Conservation (phyloP, 1,140 invertebrate genomes). For the Meteorus sp. region DNA sequence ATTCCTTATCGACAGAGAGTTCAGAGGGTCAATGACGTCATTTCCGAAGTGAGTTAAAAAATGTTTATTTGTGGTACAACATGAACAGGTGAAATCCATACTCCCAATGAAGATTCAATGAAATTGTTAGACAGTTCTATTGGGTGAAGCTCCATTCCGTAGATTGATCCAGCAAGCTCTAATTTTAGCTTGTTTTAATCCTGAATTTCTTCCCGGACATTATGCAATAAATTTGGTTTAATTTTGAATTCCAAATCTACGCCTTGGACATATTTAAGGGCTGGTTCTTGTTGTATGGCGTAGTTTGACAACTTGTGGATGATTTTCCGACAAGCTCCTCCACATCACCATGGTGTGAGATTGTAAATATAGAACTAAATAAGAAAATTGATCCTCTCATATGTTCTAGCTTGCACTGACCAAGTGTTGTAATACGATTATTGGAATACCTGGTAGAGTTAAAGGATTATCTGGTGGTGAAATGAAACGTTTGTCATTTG, state of each 20-base stretch:
- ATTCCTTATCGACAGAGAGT: constrained; percentile 77
- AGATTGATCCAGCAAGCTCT: no score
- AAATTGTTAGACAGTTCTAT: no score
- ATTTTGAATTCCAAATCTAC: no score
- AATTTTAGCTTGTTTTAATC: no score
- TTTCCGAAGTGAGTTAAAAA: constrained; percentile 71
- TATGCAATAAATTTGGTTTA: no score
- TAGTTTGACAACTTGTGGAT: no score
- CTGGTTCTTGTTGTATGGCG: no score
- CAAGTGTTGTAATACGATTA: constrained; percentile 86
- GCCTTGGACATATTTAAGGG: no score
- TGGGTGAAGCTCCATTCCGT: no score
- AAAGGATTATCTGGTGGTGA: constrained; percentile 97
- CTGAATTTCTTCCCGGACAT: no score
- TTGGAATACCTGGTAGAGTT: constrained; percentile 80
- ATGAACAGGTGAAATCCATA: not conserved
- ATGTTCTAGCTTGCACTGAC: constrained; percentile 72
- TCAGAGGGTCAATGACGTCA: constrained; percentile 85
- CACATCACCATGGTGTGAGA: no score
- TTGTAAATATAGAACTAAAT: constrained; percentile 5
- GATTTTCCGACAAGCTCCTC: no score
- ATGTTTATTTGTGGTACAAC: not conserved
- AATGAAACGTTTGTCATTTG: constrained; percentile 93
- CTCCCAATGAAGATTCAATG: not conserved
- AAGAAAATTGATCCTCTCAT: constrained; percentile 3